Conservation (phyloP, 2,888 invertebrate genomes). For the Orthonevra nobilis region DNA sequence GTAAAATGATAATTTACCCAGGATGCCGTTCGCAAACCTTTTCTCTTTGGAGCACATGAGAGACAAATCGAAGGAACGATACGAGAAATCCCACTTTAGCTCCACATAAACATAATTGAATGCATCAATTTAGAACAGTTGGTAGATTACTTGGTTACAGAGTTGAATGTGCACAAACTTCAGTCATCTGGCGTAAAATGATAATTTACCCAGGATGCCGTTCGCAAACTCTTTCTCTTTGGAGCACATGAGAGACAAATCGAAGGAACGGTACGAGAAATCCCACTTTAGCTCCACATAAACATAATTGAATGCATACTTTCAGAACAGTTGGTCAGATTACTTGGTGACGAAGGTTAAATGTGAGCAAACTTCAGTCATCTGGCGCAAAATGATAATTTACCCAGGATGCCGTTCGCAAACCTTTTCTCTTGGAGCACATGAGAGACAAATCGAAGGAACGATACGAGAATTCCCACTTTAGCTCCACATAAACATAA, state of each 20-base stretch:
- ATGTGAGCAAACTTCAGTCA: conserved; percentile 27
- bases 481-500: not conserved
- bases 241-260: conserved; percentile 59
- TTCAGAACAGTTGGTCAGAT: too few species aligned
- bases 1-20: conserved; percentile 52
- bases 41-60: conserved; percentile 53
- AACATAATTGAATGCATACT: too few species aligned
- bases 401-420: conserved; percentile 28
- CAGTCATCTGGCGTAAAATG: conserved; percentile 60
- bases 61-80: conserved; percentile 36
- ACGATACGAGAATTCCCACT: not conserved
- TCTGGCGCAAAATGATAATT: conserved; percentile 23
- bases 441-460: conserved; percentile 9
- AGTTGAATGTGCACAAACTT: conserved; percentile 54
- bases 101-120: not conserved
- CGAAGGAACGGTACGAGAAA: conserved; percentile 5
- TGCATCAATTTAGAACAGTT: too few species aligned
- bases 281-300: conserved; percentile 40
- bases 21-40: conserved; percentile 57
- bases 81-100: conserved; percentile 36
- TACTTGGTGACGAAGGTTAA: too few species aligned
- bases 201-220: conserved; percentile 57
- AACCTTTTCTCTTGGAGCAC: conserved; percentile 24
- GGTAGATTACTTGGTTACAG: too few species aligned
- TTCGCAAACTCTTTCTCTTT: conserved; percentile 37